Conservation (phyloP, 2,113 vertebrate genomes). For the Guaruba guarouba region DNA sequence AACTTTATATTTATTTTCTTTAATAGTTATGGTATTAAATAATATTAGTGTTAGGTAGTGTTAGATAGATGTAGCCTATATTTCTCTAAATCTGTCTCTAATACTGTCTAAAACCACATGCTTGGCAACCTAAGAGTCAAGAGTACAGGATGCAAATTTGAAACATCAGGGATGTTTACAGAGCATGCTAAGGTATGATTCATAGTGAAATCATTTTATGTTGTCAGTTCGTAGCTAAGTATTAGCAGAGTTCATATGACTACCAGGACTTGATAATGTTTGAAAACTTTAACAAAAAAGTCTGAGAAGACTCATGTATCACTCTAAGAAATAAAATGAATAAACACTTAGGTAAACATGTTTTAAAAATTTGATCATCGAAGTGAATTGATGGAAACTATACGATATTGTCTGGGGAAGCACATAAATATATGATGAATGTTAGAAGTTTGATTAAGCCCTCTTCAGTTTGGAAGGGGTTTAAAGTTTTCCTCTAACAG, state of each 20-base stretch:
- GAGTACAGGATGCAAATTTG: not conserved
- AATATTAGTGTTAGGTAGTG: not conserved
- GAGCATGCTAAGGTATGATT: not conserved
- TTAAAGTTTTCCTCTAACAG: not conserved
- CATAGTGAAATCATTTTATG: not conserved
- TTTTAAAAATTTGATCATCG: not conserved
- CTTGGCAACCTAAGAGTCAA: not conserved
- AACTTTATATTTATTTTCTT: not conserved
- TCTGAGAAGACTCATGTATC: not conserved
- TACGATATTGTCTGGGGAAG: not conserved
- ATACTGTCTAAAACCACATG: not conserved
- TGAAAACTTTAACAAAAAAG: not conserved
- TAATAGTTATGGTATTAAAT: not conserved
- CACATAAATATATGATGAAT: not conserved
- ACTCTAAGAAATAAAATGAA: not conserved
- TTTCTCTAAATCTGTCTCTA: not conserved
- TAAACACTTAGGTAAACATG: not conserved
- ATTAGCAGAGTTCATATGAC: constrained; percentile 14
- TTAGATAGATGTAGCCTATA: not conserved
- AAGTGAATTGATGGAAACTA: not conserved
- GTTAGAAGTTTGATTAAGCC: not conserved
- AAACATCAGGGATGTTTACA: constrained; percentile 4
- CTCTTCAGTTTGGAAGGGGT: not conserved
- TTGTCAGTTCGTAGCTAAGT: not conserved
- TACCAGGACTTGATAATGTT: not conserved